Evolutionary conservation across 2,888 invertebrate genomes (phyloP), one percentile per base, ranked within the genome.

Genomic region (Eurytoma californica): DNA sequence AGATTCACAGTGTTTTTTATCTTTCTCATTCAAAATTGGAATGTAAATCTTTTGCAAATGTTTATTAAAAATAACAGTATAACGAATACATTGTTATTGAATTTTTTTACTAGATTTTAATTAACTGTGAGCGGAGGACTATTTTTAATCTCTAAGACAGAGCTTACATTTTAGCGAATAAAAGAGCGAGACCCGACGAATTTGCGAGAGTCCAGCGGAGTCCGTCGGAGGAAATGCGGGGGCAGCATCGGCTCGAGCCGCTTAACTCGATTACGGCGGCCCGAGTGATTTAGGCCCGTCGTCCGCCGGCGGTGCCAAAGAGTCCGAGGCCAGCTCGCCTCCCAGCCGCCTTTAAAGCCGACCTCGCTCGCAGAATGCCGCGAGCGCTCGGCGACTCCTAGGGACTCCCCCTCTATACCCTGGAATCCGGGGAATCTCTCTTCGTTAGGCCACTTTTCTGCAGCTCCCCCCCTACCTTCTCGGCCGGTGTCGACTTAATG

Each of bases 391-490:
- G 14, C 57, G 49, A 61, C 13, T 74, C 58, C 60, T 60, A 55
- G 65, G 18, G 61, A 39, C 61, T 51, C 51, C 63, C 58, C 39
- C 66, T 74, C 61, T 68, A n/a, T n/a, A n/a, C 47, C 63, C 18
- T 28, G 83, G 86, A 85, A 86, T 86, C 84, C 82, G 73, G 83
- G 82, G 86, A 86, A 86, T 86, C 84, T 84, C 80, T 82, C 83
- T 85, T 86, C 86, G 86, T 86, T 85, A 85, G 83, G 83, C 81
- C 82, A 69, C 76, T 80, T 80, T 69, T 77, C 81, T 72, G 75
- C 51, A 18, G 55, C 28, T 55, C 72, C 49, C 66, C 79, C 68
- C 80, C 74, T 70, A 80, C 80, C 80, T 72, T 39, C 47, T 1
- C 12, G n/a, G 20, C 49, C 12, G 24, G 20, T 39, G 47, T 39